A percentile compares a stretch with the other conserved stretches of the same genome.
Conservation (phyloP, 2,797 vertebrate species). For the Percopsis omiscomaycus region DNA sequence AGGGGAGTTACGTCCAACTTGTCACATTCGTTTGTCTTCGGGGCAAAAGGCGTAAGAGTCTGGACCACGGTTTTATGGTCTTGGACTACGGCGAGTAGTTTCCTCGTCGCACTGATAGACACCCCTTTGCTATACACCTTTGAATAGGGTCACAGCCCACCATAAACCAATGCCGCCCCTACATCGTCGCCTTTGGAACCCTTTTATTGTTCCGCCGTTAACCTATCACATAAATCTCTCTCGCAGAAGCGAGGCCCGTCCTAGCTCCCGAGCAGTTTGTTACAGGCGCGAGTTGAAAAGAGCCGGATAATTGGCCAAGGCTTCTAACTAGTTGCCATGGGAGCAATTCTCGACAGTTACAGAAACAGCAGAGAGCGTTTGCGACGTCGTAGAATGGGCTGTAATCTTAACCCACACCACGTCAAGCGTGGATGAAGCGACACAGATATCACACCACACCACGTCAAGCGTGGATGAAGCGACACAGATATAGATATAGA, state of each 20-base stretch:
- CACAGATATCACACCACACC: not conserved
- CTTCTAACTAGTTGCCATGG: constrained; percentile 58
- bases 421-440: constrained; percentile 20
- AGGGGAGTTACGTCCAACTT: constrained; percentile 7
- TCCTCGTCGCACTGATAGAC: constrained; percentile 48
- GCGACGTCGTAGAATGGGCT: constrained; percentile 36
- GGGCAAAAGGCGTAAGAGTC: constrained; percentile 17
- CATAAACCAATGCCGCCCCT: constrained; percentile 52
- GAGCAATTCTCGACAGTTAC: constrained; percentile 57
- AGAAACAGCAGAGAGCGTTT: constrained; percentile 41
- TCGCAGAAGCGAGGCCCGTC: constrained; percentile 27
- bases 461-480: constrained; percentile 21
- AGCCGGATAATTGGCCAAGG: constrained; percentile 51
- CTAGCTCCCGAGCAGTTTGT: constrained; percentile 36
- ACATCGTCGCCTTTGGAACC: constrained; percentile 40
- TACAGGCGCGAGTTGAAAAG: constrained; percentile 30
- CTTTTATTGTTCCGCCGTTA: constrained; percentile 60
- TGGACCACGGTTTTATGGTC: constrained; percentile 27
- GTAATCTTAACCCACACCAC: constrained; percentile 19
- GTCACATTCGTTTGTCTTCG: constrained; percentile 15
- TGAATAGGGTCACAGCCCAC: constrained; percentile 44
- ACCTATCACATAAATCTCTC: constrained; percentile 70
- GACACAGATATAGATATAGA: constrained; percentile 19
- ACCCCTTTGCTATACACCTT: constrained; percentile 50
- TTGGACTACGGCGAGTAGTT: not conserved